Evolutionary conservation across 1,140 invertebrate species (phyloP), one percentile per base, ranked within the genome.

Genomic region (Cydia fagiglandana): DNA sequence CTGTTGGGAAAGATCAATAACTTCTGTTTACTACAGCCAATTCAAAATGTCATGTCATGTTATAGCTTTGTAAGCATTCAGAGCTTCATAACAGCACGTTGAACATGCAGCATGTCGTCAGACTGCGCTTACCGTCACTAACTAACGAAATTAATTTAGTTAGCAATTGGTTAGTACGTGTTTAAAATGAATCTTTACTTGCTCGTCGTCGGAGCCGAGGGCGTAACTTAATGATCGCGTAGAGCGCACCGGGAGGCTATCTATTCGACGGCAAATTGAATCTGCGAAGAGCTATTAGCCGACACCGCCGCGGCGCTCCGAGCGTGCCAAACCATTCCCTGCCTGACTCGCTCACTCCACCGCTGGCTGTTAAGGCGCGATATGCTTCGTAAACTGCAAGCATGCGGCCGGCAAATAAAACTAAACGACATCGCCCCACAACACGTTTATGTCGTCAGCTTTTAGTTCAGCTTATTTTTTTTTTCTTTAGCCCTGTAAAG

Each of bases 241-340:
- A 85, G 81, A 83, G 81, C 84, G 82, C 83, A 82, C 80, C 76
- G 84, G 85, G 87, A 84, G 83, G 81, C 83, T 85, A 83, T 86
- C 86, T 87, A 85, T 91, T 88, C 82, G 82, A 83, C 81, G 78
- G 80, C 82, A 89, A 91, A 91, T 91, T 90, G 85, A 90, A 90
- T 91, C 85, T 88, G 85, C 83, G 85, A 88, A 83, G 84, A 88
- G 86, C 88, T 87, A 91, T 91, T 90, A 90, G 86, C 83, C 79
- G 84, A 84, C 84, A 87, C 87, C 85, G 78, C 83, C 82, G 83
- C 77, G 77, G 75, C 73, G 77, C 73, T 74, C 45, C 76, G 73
- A 45, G 76, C 79, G 84, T 84, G 84, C 83, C 82, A 86, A 82
- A 84, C 79, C 81, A 83, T 84, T 81, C 82, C 76, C 76, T 41